These are phyloP conservation scores for Whitmania pigra DNA, from an alignment of 1,140 invertebrate species.

Conservation along the genomic window DNA sequence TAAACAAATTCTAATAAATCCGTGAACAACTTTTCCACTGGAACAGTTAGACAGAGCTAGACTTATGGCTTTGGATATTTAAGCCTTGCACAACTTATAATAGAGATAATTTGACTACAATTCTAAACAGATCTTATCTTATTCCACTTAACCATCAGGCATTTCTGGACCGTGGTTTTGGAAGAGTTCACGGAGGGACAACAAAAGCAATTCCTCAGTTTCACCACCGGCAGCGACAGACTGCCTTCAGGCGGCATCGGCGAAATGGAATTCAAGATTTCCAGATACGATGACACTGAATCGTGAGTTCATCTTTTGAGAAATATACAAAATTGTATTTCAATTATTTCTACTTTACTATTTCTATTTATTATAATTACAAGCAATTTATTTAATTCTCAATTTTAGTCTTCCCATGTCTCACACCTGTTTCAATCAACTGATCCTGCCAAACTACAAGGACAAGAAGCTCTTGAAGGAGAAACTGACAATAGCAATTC, in stretches of 20 bases:
- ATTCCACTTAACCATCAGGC: conserved; percentile 37
- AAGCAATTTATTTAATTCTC: not conserved
- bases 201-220: conserved; percentile 53
- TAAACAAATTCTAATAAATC: no score
- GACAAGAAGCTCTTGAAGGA: conserved; percentile 47
- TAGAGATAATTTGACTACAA: no score
- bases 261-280: conserved; percentile 57
- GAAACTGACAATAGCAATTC: conserved; percentile 53
- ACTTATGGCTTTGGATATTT: no score
- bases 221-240: conserved; percentile 55
- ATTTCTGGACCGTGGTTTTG: conserved; percentile 53
- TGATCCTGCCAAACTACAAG: conserved; percentile 52
- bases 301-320: conserved; percentile 36
- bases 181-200: conserved; percentile 46
- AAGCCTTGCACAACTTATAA: no score
- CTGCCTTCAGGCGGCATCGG: conserved; percentile 55
- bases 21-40: no score
- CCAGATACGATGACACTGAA: conserved; percentile 38
- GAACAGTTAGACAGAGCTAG: no score
- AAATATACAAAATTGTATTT: no score
- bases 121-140: no score
- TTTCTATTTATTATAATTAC: no score
- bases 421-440: conserved; percentile 58
- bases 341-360: no score
- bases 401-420: conserved; percentile 48